Evolutionary conservation across 2,797 vertebrate genomes (phyloP), one percentile per base, ranked within the genome.

Genomic region (Myotis vivesi): DNA sequence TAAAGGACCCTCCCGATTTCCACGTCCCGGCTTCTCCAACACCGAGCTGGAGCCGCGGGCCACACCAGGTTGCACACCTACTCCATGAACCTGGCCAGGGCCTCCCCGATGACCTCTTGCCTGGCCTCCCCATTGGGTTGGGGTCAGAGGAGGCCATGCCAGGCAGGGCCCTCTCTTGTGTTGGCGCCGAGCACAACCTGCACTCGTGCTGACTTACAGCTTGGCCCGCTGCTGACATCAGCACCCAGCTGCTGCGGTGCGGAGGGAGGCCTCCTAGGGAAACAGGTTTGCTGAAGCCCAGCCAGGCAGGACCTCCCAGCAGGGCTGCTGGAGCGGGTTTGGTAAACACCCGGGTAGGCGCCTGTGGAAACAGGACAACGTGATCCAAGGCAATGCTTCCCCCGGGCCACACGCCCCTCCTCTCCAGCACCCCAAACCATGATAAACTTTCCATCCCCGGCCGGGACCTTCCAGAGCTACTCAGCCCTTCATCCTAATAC

Each of bases 151-250:
- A 86, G 79, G 85, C 93, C 90, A 44, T n/a, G 30, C 92, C 85
- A 72, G 76, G 93, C 86, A 91, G 91, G 6, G 94, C 79, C 28
- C 81, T 95, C 96, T 97, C 92, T 96, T 88, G 92, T 66, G 15
- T 62, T 62, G 87, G 85, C 93, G 76, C 88, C 22, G 62, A 83
- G 95, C 89, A 62, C 87, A 91, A 71, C 80, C n/a, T n/a, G 49
- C 68, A 59, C 25, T 36, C 86, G 38, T 69, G 96, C 95, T 97
- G 90, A 97, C 88, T 97, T 92, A 44, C 13, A 16, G 64, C 85
- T 97, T 94, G 55, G 55, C 92, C 8, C 0, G 8, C 76, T 94
- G 80, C 8, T 5, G 96, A 91, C 89, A 73, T 93, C 93, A 97
- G 94, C 71, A 38, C 66, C 96, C 72, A 94, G 91, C 82, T 92